Evolutionary conservation across 2,888 invertebrate genomes (phyloP), one percentile per base, ranked within the genome.

Genomic region (Ligdia adustata): DNA sequence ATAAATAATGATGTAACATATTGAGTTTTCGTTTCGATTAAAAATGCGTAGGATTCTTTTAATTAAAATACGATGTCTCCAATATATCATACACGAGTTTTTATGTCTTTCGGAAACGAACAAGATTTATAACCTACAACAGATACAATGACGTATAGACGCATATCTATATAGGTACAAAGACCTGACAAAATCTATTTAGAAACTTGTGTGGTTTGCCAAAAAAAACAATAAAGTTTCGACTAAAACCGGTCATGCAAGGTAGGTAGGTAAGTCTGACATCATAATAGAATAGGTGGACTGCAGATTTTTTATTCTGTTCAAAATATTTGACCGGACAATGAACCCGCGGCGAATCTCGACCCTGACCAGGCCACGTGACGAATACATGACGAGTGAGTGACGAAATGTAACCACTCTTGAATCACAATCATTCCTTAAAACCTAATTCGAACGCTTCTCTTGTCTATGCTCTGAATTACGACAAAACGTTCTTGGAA

Each of bases 291-390:
- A 62, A 61, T 83, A 79, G 81, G 63, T 60, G 62, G 71, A 75
- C 66, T 81, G 82, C 77, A 76, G 69, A 76, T 79, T 80, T 73
- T 81, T 78, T 73, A 68, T 76, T 71, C 67, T 68, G 67, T 64
- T 73, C 60, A 73, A 79, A 86, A 87, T 85, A 75, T 82, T 76
- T 82, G 79, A 79, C 78, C 85, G 86, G 86, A 64, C 85, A 67
- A 72, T 63, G 86, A 82, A 75, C 85, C 71, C 71, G 51, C 64
- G 68, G 69, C 71, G 72, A 75, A 79, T 74, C 60, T 66, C 71
- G 82, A 70, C 82, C 80, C 78, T 80, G 80, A 80, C 79, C 79
- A 66, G 56, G 38, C 42, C 41, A 45, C 44, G 40, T 46, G 32
- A 40, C 46, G 57, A 54, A 33, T 65, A 67, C 67, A 71, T 68